Evolutionary conservation across 2,797 vertebrate genomes (phyloP).

Genomic region (Ateles fusciceps): DNA sequence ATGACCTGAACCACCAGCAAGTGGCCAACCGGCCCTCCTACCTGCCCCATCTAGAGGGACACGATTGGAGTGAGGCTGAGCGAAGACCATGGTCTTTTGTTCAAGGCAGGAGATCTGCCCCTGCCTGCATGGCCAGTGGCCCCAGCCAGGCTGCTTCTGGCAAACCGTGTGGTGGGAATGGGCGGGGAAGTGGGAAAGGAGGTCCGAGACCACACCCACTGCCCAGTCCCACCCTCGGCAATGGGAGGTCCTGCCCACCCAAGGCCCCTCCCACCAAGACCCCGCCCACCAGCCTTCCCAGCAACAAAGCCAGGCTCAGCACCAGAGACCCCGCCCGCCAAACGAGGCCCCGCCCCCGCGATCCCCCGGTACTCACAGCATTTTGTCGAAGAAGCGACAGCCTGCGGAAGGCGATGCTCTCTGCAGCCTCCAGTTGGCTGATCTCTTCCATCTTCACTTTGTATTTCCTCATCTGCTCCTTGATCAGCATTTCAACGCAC

Average conservation of each 20-base stretch:
- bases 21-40: background rate
- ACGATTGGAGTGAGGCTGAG: background rate
- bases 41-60: background rate
- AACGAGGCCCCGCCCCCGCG: background rate
- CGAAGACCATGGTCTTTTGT: background rate
- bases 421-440: slow-evolving; percentile 94
- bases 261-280: too few relatives aligned
- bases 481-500: slow-evolving; percentile 97
- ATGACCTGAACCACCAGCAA: background rate
- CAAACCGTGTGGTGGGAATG: background rate
- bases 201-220: too few relatives aligned
- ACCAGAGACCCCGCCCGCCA: background rate
- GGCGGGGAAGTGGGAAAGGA: background rate
- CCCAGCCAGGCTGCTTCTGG: background rate
- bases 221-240: too few relatives aligned
- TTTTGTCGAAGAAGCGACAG: slow-evolving; percentile 93
- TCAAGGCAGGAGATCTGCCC: background rate
- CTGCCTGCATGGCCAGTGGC: background rate
- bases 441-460: slow-evolving; percentile 98
- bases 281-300: background rate
- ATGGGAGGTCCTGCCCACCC: background rate
- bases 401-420: slow-evolving; percentile 92
- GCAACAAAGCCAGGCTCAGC: background rate
- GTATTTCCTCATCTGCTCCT: slow-evolving; percentile 95
- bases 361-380: slow-evolving; percentile 85